phyloP scores from a whole-genome alignment of 2,797 vertebrate genomes.

The Vespertilio murinus region DNA sequence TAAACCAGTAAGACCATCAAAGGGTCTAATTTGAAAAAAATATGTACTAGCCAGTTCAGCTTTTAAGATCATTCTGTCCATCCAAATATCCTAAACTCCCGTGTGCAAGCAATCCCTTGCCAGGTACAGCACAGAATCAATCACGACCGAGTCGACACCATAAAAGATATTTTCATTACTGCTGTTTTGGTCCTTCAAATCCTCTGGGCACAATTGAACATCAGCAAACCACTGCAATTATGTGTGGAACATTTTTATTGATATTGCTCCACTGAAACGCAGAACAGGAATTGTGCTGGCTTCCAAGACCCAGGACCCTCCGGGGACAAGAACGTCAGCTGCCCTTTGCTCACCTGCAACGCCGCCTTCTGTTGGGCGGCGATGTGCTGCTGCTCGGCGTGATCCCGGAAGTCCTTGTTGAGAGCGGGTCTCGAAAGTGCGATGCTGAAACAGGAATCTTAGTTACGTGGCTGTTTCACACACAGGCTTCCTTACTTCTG shows the following conservation, averaged over 20 bases:
- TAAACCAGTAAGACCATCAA: background rate
- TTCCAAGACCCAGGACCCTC: background rate
- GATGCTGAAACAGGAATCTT: constrained; percentile 84
- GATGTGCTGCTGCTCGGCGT: constrained; percentile 97
- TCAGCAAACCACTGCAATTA: constrained; percentile 12
- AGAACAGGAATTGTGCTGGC: background rate
- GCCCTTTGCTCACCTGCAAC: constrained; percentile 88
- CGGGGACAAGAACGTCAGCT: background rate
- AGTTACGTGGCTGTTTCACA: constrained; percentile 20
- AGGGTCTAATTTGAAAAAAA: background rate
- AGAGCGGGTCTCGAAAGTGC: constrained; percentile 88
- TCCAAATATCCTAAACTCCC: background rate
- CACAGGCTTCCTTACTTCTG: background rate
- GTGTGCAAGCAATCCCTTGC: background rate
- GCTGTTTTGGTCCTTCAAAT: background rate
- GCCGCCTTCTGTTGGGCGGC: constrained; percentile 98
- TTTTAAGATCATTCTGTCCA: constrained; percentile 6
- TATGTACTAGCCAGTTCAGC: background rate
- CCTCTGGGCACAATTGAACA: background rate
- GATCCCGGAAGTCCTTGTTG: constrained; percentile 94
- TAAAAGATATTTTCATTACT: constrained; percentile 23
- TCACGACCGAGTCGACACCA: background rate
- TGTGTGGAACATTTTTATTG: constrained; percentile 26
- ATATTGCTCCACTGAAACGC: constrained; percentile 22
- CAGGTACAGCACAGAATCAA: background rate